phyloP scores from a whole-genome alignment of 2,888 invertebrate species.

The Noctua janthina region DNA sequence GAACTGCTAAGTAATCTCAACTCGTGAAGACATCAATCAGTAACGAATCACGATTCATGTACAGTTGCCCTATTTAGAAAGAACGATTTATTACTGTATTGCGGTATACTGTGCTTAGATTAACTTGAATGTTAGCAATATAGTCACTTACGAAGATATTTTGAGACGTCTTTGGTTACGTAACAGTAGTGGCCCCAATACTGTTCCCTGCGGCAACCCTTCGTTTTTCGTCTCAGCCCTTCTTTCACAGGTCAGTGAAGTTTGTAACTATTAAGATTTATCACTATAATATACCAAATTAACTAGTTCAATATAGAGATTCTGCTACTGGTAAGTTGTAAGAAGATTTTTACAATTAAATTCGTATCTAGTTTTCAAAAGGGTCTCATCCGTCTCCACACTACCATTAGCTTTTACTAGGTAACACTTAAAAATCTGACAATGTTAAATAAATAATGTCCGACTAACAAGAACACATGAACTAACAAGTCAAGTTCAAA shows the following conservation, averaged over 20 bases:
- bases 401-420: slow-evolving; percentile 11
- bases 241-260: neutral
- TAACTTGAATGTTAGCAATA: neutral
- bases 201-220: slow-evolving; percentile 19
- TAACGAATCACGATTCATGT: slow-evolving; percentile 39
- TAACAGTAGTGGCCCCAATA: slow-evolving; percentile 21
- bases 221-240: neutral
- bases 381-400: neutral
- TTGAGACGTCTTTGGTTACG: neutral
- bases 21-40: slow-evolving; percentile 37
- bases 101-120: slow-evolving; percentile 8
- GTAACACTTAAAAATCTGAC: neutral
- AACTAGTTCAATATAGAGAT: neutral
- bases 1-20: slow-evolving; percentile 7
- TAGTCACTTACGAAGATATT: neutral
- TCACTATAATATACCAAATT: neutral
- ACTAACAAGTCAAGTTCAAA: slow-evolving; percentile 49
- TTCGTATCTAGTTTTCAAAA: neutral
- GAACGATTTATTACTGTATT: slow-evolving; percentile 12
- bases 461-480: slow-evolving; percentile 26
- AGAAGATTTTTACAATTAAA: neutral
- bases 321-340: neutral
- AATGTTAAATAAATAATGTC: slow-evolving; percentile 26
- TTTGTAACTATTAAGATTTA: neutral
- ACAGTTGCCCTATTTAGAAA: slow-evolving; percentile 34